Percentiles rank a stretch among this genome's conserved stretches.
Conservation (phyloP, 2,797 vertebrate genomes). For the Tympanoctomys barrerae region DNA sequence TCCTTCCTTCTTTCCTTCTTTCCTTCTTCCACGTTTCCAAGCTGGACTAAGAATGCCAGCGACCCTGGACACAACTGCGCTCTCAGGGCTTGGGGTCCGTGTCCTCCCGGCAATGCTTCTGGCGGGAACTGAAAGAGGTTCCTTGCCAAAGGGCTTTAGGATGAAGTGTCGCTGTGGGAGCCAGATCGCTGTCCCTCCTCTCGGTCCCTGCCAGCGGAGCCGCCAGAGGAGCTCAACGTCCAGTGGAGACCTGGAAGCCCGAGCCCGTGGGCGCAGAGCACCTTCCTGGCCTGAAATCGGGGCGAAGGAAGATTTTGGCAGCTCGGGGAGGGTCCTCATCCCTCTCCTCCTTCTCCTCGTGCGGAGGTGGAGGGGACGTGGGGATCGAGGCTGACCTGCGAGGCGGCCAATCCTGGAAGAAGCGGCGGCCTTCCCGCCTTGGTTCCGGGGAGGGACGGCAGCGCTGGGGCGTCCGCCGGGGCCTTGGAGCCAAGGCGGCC, state of each 20-base stretch:
- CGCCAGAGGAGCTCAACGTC: not conserved
- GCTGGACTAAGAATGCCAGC: fast-evolving
- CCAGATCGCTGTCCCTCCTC: not conserved
- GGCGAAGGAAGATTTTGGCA: not conserved
- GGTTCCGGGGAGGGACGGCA: not conserved
- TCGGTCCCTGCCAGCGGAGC: not conserved
- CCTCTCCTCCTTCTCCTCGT: not conserved
- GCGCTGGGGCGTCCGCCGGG: not conserved
- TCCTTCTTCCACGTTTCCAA: no score
- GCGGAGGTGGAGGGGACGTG: not conserved
- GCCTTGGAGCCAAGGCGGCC: not conserved
- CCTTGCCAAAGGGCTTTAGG: not conserved
- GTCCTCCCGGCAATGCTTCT: not conserved
- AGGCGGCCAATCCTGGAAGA: not conserved
- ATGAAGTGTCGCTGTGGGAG: not conserved
- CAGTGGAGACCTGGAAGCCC: not conserved
- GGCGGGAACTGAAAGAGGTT: not conserved
- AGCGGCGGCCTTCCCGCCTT: not conserved
- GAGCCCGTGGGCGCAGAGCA: not conserved
- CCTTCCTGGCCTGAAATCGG: not conserved
- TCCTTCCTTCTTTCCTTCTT: no score
- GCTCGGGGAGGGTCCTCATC: not conserved
- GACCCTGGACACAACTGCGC: not conserved
- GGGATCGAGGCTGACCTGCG: not conserved
- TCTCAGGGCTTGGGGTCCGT: not conserved